phyloP scores from a whole-genome alignment of 2,797 vertebrate species.

The Dallia pectoralis region DNA sequence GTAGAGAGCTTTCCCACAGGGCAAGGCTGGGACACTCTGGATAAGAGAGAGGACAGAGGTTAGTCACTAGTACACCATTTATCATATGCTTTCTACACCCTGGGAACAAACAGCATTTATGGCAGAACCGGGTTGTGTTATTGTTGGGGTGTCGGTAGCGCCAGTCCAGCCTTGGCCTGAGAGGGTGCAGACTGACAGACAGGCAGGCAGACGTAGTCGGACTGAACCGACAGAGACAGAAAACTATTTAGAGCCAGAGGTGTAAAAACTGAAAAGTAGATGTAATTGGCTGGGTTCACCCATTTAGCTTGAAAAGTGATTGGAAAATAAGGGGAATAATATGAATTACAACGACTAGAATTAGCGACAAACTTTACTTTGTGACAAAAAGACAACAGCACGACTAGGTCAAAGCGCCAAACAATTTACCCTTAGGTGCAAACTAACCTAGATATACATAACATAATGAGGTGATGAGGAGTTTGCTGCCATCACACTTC shows the following conservation, averaged over 20 bases:
- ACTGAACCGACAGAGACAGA: background rate
- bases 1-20: conserved; percentile 94
- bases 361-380: no score
- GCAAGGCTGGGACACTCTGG: conserved; percentile 88
- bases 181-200: conserved; percentile 10
- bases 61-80: conserved; percentile 33
- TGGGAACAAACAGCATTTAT: background rate
- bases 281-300: no score
- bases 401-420: no score
- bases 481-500: no score
- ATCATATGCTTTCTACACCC: conserved; percentile 32
- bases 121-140: background rate
- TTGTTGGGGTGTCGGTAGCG: background rate
- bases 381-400: no score
- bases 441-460: no score
- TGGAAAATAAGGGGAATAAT: no score
- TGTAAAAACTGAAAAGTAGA: no score
- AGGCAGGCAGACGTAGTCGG: background rate
- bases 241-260: background rate
- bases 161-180: background rate
- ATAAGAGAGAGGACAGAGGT: conserved; percentile 29
- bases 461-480: no score
- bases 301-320: no score
- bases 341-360: no score
- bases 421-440: no score